Conservation (phyloP, 2,113 vertebrate species). For the Colossoma macropomum region DNA sequence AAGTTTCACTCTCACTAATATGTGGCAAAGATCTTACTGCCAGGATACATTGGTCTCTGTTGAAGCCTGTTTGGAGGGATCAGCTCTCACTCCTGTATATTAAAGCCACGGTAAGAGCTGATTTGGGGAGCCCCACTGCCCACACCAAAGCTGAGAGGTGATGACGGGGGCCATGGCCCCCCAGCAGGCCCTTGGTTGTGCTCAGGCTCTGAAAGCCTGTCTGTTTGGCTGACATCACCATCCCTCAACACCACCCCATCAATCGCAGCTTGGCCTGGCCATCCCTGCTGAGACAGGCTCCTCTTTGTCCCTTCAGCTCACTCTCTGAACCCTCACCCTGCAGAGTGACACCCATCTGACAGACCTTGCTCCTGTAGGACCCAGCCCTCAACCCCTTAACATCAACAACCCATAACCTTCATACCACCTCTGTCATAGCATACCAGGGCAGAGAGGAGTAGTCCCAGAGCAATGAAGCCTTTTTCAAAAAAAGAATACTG, state of each 20-base stretch:
- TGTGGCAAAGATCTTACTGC: slow-evolving; percentile 28
- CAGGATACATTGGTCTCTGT: slow-evolving; percentile 50
- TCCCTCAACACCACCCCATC: slow-evolving; percentile 81
- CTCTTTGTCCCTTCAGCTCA: slow-evolving; percentile 68
- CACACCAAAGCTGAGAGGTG: slow-evolving; percentile 58
- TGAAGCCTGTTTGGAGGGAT: slow-evolving; percentile 42
- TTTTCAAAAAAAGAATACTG: neutral
- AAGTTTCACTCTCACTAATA: slow-evolving; percentile 10
- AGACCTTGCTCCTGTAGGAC: slow-evolving; percentile 62
- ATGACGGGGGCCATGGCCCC: slow-evolving; percentile 61
- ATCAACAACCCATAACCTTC: slow-evolving; percentile 15
- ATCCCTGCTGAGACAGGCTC: slow-evolving; percentile 71
- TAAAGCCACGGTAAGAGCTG: slow-evolving; percentile 51
- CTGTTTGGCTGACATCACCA: slow-evolving; percentile 75
- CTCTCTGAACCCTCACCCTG: slow-evolving; percentile 19
- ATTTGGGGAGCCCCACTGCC: slow-evolving; percentile 49
- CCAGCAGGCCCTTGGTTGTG: slow-evolving; percentile 65
- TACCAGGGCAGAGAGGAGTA: slow-evolving; percentile 1
- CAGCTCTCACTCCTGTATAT: slow-evolving; percentile 64
- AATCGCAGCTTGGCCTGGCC: slow-evolving; percentile 65
- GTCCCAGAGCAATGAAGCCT: neutral
- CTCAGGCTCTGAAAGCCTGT: slow-evolving; percentile 73
- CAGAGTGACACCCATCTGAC: slow-evolving; percentile 65
- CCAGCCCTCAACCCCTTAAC: slow-evolving; percentile 24
- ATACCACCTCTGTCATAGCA: neutral